Base-by-base conservation (phyloP, 2,797 vertebrate species). In the Scolopax rusticola region DNA sequence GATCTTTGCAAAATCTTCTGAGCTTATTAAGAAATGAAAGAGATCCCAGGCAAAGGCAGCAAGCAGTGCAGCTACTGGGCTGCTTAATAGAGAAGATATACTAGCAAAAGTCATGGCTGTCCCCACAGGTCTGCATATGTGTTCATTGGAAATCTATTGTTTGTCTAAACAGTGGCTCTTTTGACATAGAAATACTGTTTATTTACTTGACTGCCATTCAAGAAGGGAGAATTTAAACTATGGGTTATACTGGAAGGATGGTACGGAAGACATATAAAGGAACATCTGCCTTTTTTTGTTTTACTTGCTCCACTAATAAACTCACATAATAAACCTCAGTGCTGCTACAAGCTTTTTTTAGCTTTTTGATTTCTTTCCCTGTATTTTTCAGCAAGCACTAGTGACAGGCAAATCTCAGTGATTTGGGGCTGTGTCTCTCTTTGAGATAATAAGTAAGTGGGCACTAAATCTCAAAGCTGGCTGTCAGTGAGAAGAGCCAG, bases 361-460 rank as follows among this genome's bases (percentile, higher is more conserved):
- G 45, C 9, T 28, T 82, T 81, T 76, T 90, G 23, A 69, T 91
- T 73, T 84, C 45, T 71, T 77, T 70, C 70, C 83, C 13, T 79
- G 0, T 87, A 10, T 90, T 91, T 93, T 84, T 80, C 65, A 94
- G 25, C 40, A 91, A 91, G 8, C 1, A 3, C 33, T 68, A 76
- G 65, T 57, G 73, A 70, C 80, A 87, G 89, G 80, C 74, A 92
- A 84, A 93, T 85, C 51, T 77, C 61, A 64, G 80, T 92, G 75
- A 76, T 96, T 95, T 95, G 63, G 48, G 54, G 23, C 61, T 82
- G 28, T 0, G 0, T 81, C 80, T 93, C 25, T 82, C 86, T 93
- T 74, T 78, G 78, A 93, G 69, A 50, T 87, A 95, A 54, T 71
- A 91, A 64, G 71, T 87, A 77, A 90, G 40, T 47, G 79, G 41